Conservation (phyloP, 2,113 vertebrate species). For the Engystomops pustulosus region DNA sequence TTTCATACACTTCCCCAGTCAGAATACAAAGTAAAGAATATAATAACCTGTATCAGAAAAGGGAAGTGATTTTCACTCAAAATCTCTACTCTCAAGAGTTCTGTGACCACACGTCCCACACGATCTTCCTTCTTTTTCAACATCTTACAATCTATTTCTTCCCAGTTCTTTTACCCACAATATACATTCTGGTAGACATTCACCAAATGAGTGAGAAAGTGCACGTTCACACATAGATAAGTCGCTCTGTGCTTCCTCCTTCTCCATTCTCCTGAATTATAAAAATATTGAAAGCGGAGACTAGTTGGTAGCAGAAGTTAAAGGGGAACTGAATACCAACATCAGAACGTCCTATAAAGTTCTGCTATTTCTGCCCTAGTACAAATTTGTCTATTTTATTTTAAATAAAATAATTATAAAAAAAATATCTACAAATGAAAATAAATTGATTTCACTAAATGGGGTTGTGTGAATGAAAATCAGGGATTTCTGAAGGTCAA, state of each 20-base stretch:
- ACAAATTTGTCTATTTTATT: background rate
- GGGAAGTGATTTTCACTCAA: background rate
- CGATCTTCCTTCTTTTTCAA: background rate
- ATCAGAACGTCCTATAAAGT: background rate
- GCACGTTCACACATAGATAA: background rate
- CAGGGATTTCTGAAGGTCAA: no score
- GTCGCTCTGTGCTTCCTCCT: conserved; percentile 9
- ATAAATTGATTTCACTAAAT: no score
- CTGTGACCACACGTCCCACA: background rate
- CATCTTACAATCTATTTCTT: background rate
- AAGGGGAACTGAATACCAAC: background rate
- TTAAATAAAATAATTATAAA: background rate
- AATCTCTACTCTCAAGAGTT: background rate
- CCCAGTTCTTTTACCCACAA: no score
- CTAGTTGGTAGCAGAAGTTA: background rate
- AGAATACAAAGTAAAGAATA: no score
- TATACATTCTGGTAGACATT: no score
- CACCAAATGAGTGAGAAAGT: background rate
- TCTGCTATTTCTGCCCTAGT: background rate
- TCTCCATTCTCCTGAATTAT: background rate
- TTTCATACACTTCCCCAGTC: no score
- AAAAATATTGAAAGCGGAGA: background rate
- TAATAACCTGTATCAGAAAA: background rate
- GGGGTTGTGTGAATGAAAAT: no score
- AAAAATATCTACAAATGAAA: no score